Conservation (phyloP, 1,140 invertebrate species). For the Macrocentrus cingulum region DNA sequence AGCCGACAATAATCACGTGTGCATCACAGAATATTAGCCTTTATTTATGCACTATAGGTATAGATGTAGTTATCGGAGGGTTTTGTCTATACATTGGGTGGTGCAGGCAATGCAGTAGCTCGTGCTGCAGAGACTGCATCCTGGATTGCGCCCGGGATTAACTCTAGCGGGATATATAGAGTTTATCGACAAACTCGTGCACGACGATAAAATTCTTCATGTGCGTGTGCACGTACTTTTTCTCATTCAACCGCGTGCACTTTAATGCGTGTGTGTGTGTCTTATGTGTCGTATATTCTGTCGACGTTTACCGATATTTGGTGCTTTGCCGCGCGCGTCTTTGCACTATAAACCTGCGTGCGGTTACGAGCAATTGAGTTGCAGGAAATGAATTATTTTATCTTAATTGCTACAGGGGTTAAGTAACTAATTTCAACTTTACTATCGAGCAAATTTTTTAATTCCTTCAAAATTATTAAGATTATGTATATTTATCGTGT, state of each 20-base stretch:
- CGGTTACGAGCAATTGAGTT: not conserved
- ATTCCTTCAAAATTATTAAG: too few species aligned
- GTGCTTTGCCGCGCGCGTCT: too few species aligned
- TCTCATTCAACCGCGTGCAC: not conserved
- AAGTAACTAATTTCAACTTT: too few species aligned
- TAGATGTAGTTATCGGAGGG: too few species aligned
- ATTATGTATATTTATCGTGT: too few species aligned
- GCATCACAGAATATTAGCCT: too few species aligned
- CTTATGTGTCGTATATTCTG: too few species aligned
- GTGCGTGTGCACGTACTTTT: not conserved
- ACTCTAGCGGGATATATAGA: conserved; percentile 13
- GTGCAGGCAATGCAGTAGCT: conserved; percentile 8
- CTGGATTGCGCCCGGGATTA: conserved; percentile 13
- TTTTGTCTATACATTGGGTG: not conserved
- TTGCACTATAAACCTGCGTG: too few species aligned
- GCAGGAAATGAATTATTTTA: conserved; percentile 2
- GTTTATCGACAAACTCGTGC: conserved; percentile 8
- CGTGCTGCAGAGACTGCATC: conserved; percentile 14
- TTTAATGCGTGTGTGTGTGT: too few species aligned
- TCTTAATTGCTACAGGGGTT: not conserved
- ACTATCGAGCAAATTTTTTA: too few species aligned
- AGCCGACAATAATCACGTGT: too few species aligned
- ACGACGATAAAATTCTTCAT: conserved; percentile 15
- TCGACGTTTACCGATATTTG: too few species aligned
- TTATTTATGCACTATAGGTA: not conserved